Conservation (phyloP, 23 tunicate species). For the Trididemnum miniatum region DNA sequence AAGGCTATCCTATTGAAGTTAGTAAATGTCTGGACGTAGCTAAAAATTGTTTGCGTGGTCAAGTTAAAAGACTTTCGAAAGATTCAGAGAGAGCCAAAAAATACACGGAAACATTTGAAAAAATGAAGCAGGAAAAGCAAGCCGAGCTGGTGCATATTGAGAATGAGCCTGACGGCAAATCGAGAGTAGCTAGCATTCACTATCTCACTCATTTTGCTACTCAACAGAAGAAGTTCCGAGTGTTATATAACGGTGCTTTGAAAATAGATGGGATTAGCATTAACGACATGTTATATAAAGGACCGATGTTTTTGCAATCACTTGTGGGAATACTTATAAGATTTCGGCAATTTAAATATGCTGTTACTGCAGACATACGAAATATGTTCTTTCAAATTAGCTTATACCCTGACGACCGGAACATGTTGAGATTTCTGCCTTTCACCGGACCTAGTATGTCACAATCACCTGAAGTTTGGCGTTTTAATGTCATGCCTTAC, state of each 20-base stretch:
- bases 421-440: constrained; percentile 6
- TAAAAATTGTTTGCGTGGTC: not conserved
- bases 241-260: constrained; percentile 1
- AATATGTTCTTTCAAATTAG: constrained; percentile 23
- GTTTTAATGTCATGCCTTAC: constrained; percentile 14
- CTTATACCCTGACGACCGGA: not conserved
- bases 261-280: not conserved
- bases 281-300: constrained; percentile 11
- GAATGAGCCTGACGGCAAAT: not conserved
- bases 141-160: not conserved
- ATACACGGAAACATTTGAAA: not conserved
- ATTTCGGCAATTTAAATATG: constrained; percentile 2
- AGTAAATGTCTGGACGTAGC: not conserved
- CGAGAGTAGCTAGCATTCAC: too few species aligned
- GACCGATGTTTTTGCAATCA: constrained; percentile 11
- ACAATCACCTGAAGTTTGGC: not conserved
- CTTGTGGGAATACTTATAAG: not conserved
- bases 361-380: not conserved
- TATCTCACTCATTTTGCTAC: constrained; percentile 17
- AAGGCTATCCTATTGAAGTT: constrained; percentile 4
- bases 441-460: not conserved
- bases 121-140: constrained; percentile 7
- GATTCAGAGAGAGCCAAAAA: not conserved
- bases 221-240: not conserved
- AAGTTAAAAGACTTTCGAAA: not conserved